phyloP scores from a whole-genome alignment of 2,888 invertebrate genomes.

The Drosophila ustulata region DNA sequence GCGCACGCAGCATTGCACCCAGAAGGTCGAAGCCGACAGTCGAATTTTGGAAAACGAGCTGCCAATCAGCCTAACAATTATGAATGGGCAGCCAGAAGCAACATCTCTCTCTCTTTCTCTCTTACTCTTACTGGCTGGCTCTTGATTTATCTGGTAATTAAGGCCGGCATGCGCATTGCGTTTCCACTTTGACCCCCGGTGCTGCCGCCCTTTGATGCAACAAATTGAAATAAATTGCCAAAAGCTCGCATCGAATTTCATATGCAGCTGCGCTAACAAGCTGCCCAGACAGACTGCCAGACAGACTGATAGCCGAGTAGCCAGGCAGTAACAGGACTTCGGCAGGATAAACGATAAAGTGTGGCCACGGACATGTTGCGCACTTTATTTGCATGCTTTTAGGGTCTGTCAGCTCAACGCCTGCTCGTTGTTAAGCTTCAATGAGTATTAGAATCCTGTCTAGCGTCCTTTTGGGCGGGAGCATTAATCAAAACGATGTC shows the following conservation, averaged over 20 bases:
- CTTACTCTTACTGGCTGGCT: constrained; percentile 1
- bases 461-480: neutral
- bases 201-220: constrained; percentile 40
- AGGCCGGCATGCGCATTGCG: constrained; percentile 37
- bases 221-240: constrained; percentile 64
- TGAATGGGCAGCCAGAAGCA: constrained; percentile 19
- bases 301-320: neutral
- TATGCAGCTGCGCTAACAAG: constrained; percentile 51
- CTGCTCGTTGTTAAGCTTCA: constrained; percentile 23
- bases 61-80: constrained; percentile 46
- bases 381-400: constrained; percentile 27
- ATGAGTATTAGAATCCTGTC: neutral
- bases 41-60: constrained; percentile 37
- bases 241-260: constrained; percentile 50
- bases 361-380: constrained; percentile 30
- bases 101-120: neutral
- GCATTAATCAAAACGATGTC: constrained; percentile 54
- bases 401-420: constrained; percentile 12
- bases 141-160: constrained; percentile 59
- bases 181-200: constrained; percentile 32
- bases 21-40: neutral
- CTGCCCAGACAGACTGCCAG: neutral
- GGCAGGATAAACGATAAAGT: constrained; percentile 20
- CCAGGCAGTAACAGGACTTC: neutral
- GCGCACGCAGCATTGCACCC: constrained; percentile 33